Conservation (phyloP, 1,140 invertebrate species). For the Drosophila nasuta region DNA sequence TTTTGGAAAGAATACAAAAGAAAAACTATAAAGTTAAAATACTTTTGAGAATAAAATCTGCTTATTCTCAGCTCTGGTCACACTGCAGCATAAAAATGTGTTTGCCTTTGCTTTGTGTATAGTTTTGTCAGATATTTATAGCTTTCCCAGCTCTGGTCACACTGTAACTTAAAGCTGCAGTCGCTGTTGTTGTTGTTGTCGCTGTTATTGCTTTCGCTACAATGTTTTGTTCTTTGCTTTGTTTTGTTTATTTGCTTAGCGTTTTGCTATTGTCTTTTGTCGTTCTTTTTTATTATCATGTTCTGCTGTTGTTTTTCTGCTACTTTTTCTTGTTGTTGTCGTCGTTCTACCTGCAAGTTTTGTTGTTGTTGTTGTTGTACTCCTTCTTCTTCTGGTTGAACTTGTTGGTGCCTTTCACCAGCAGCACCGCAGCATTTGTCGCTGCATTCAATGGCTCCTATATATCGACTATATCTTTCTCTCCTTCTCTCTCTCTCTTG, state of each 20-base stretch:
- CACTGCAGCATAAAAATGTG: neutral
- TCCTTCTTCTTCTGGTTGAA: neutral
- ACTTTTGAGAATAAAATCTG: too few species aligned
- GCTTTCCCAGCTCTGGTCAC: neutral
- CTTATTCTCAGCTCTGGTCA: too few species aligned
- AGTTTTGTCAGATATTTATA: neutral
- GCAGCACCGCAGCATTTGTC: slow-evolving; percentile 34
- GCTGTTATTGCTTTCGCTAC: slow-evolving; percentile 8
- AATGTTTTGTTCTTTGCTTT: slow-evolving; percentile 20
- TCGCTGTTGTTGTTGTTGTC: slow-evolving; percentile 6
- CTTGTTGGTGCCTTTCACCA: slow-evolving; percentile 51
- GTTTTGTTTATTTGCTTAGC: slow-evolving; percentile 18
- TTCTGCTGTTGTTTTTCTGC: slow-evolving; percentile 6
- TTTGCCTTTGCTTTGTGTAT: neutral
- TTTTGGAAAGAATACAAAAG: too few species aligned
- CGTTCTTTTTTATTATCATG: slow-evolving; percentile 19
- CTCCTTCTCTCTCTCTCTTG: slow-evolving; percentile 12
- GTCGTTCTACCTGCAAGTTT: slow-evolving; percentile 4
- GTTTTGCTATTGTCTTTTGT: slow-evolving; percentile 9
- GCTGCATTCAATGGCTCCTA: slow-evolving; percentile 21
- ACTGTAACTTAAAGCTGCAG: slow-evolving; percentile 7
- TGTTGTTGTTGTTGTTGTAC: slow-evolving; percentile 1
- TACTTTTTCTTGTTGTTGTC: neutral
- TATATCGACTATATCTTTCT: slow-evolving; percentile 10
- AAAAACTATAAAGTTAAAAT: too few species aligned